Percentiles rank a stretch among this genome's conserved stretches.
These are phyloP conservation scores for Calliphora vomitoria DNA, from an alignment of 2,888 invertebrate genomes.

Conservation along the genomic window DNA sequence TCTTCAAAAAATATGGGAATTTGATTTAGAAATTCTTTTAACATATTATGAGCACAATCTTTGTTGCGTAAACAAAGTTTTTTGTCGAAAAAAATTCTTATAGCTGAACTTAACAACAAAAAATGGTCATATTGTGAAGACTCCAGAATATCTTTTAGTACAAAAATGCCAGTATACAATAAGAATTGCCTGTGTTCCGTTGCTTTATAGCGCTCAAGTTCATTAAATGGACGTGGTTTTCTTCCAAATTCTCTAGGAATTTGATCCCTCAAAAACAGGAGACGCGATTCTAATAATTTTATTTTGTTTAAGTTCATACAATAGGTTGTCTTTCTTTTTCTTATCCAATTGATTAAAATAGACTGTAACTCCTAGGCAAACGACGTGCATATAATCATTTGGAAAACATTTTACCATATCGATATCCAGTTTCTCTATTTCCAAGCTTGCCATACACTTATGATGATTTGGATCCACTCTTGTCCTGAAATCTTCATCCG, in stretches of 20 bases:
- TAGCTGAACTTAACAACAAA: slow-evolving; percentile 7
- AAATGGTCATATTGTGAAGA: not conserved
- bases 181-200: not conserved
- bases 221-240: not conserved
- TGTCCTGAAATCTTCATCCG: not conserved
- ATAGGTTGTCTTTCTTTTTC: not conserved
- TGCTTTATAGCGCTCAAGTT: slow-evolving; percentile 3
- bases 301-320: not conserved
- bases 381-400: slow-evolving; percentile 12
- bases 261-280: slow-evolving; percentile 1
- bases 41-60: slow-evolving; percentile 17
- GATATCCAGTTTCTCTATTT: not conserved
- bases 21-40: slow-evolving; percentile 4
- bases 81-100: not conserved
- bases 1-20: slow-evolving; percentile 6
- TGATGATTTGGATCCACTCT: slow-evolving; percentile 20
- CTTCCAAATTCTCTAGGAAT: not conserved
- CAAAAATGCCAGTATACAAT: not conserved
- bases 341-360: not conserved
- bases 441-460: not conserved
- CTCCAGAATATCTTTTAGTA: slow-evolving; percentile 1
- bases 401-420: not conserved
- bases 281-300: slow-evolving; percentile 8
- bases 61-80: not conserved
- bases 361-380: slow-evolving; percentile 5